Conservation (phyloP, 2,888 invertebrate genomes). For the Sphecodes monilicornis region DNA sequence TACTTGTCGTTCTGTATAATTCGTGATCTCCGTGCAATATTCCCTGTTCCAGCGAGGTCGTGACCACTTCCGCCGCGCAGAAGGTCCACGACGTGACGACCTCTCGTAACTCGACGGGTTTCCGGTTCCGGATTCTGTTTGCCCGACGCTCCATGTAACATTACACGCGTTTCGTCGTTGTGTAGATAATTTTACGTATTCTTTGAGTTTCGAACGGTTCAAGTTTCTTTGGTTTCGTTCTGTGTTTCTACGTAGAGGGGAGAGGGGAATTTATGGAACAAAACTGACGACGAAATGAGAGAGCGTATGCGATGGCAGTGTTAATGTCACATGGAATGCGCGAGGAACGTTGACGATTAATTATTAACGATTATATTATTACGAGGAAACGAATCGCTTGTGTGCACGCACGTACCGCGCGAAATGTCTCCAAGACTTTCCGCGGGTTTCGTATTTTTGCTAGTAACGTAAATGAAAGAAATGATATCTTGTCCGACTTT, state of each 20-base stretch:
- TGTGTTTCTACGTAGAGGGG: neutral
- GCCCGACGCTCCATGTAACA: slow-evolving; percentile 58
- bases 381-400: slow-evolving; percentile 46
- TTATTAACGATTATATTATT: slow-evolving; percentile 24
- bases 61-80: neutral
- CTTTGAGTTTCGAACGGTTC: neutral
- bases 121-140: slow-evolving; percentile 31
- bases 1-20: slow-evolving; percentile 21
- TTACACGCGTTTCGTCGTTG: slow-evolving; percentile 15
- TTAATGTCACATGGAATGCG: slow-evolving; percentile 52
- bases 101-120: slow-evolving; percentile 21
- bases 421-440: neutral
- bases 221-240: neutral
- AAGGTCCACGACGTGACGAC: slow-evolving; percentile 33
- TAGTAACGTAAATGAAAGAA: slow-evolving; percentile 34
- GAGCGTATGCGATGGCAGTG: neutral
- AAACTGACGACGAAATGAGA: neutral
- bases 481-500: slow-evolving; percentile 68
- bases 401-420: slow-evolving; percentile 14
- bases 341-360: slow-evolving; percentile 40
- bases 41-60: neutral
- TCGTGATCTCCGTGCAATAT: slow-evolving; percentile 43
- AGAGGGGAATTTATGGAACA: neutral
- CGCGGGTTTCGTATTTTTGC: slow-evolving; percentile 35
- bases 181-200: neutral